Base-by-base conservation (phyloP, 2,113 vertebrate species). In the Ondatra zibethicus region DNA sequence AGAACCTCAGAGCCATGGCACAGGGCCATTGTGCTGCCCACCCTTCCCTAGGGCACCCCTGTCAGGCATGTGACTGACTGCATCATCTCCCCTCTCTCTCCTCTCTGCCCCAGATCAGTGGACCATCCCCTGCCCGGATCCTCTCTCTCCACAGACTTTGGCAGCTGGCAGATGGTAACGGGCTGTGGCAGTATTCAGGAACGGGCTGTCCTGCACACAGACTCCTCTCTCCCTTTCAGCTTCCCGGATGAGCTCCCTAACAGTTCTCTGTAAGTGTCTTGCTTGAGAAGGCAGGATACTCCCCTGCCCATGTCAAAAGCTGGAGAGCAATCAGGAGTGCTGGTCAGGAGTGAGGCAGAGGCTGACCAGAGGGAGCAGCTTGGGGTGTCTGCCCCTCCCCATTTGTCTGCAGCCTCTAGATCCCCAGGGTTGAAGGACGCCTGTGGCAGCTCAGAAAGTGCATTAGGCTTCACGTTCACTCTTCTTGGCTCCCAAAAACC, bases 111-210 rank as follows among this genome's bases (percentile, higher is more conserved):
- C 99, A 99, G 99, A 99, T 99, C 99, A 91, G 98, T 98, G 91
- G 99, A 99, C 98, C 99, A 98, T 96, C 96, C 99, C 97, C 99
- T 99, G 96, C 99, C 99, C 33, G 99, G 99, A 98, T 99, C 99
- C 98, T 99, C 99, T 97, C 98, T 99, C 97, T 99, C 99, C 96
- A 99, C 99, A 98, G 99, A 99, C 98, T 99, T 99, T 98, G 99
- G 99, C 98, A 99, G 99, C 98, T 99, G 99, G 99, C 99, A 99
- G 99, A 99, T 99, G 98, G 99, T 99, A 96, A 99, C 99, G 52
- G 99, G 99, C 98, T 99, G 99, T 98, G 99, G 99, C 98, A 99
- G 99, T 98, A 99, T 99, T 99, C 99, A 99, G 94, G 99, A 99
- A 98, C 99, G 99, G 97, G 98, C 98, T 97, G 98, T 98, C 98